Evolutionary conservation across 2,888 invertebrate species (phyloP).

Genomic region (Rhaphigaster nebulosa): DNA sequence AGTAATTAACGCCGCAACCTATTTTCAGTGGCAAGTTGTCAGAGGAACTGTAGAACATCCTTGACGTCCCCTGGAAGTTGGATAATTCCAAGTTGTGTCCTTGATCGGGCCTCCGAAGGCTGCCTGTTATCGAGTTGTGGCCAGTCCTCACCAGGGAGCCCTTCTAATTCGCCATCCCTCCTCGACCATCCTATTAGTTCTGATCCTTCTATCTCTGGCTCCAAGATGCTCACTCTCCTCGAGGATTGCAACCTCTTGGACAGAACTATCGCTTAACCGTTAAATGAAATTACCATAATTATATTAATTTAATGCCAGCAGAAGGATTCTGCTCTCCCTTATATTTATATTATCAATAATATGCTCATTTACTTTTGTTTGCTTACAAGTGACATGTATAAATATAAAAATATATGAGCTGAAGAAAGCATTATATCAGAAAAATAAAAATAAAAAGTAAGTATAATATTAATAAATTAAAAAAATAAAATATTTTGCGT

Average conservation of each 20-base stretch:
- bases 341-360: too few species aligned
- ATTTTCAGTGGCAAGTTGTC: constrained; percentile 22
- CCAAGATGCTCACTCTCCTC: not conserved
- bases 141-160: not conserved
- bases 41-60: constrained; percentile 18
- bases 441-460: too few species aligned
- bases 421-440: too few species aligned
- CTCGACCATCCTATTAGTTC: constrained; percentile 28
- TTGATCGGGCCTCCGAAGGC: not conserved
- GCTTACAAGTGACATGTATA: too few species aligned
- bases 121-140: constrained; percentile 45
- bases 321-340: too few species aligned
- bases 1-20: not conserved
- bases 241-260: not conserved
- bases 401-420: too few species aligned
- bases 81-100: constrained; percentile 47
- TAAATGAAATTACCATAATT: not conserved
- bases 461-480: too few species aligned
- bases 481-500: too few species aligned
- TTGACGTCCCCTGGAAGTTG: constrained; percentile 21
- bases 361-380: too few species aligned
- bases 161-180: not conserved
- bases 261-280: not conserved
- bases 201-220: not conserved
- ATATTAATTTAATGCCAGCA: not conserved